Conservation (phyloP, 2,888 invertebrate genomes). For the Caprella mutica region DNA sequence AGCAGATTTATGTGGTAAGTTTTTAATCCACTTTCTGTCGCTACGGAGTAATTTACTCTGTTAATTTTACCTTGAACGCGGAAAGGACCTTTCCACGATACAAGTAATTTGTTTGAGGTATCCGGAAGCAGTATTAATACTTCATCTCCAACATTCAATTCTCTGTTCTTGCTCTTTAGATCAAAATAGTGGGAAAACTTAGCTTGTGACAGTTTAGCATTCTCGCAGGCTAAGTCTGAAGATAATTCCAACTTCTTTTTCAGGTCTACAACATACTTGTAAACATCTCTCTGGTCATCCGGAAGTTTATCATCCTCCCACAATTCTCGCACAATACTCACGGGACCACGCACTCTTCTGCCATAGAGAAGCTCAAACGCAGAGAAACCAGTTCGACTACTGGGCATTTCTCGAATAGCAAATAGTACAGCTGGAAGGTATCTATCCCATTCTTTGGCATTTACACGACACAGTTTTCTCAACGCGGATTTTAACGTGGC, state of each 20-base stretch:
- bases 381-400: slow-evolving; percentile 11
- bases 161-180: background rate
- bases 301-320: slow-evolving; percentile 1
- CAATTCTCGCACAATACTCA: slow-evolving; percentile 1
- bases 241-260: background rate
- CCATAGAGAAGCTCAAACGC: slow-evolving; percentile 12
- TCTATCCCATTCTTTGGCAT: background rate
- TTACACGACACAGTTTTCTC: background rate
- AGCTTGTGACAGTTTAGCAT: background rate
- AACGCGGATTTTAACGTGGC: background rate
- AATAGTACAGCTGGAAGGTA: slow-evolving; percentile 5
- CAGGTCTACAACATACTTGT: slow-evolving; percentile 5
- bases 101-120: background rate
- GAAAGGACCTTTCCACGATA: slow-evolving; percentile 9
- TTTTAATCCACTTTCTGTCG: background rate
- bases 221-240: background rate
- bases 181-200: slow-evolving; percentile 11
- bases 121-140: slow-evolving; percentile 4
- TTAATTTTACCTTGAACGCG: background rate
- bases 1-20: slow-evolving; percentile 1
- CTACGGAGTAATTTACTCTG: slow-evolving; percentile 2
- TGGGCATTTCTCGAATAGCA: slow-evolving; percentile 13
- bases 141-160: slow-evolving; percentile 5
- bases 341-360: background rate
- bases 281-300: background rate